Base-by-base conservation (phyloP, 2,797 vertebrate species). In the Sebastes hubbsi region DNA sequence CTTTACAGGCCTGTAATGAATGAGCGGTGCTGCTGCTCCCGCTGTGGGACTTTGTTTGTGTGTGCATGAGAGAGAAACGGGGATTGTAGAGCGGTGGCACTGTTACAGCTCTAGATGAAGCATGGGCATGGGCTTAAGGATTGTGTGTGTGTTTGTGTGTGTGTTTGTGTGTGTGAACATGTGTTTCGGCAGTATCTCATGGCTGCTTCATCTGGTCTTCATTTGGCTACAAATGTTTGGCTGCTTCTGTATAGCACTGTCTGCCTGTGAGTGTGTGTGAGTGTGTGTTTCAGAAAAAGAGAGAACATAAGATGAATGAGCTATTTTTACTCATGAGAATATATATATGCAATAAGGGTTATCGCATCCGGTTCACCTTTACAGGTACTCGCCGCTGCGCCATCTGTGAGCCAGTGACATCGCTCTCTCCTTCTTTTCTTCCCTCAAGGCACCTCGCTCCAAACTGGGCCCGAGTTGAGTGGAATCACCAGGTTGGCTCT, bases 191-290 rank as follows among this genome's bases (percentile, higher is more conserved):
- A 78, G 80, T 85, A 84, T 92, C 88, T 92, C 81, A 88, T 81
- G 59, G 81, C 84, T 72, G 63, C 75, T 88, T 94, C 93, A 94
- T 95, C 93, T 95, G 95, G 83, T 94, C 88, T 86, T 94, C 78
- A 93, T 95, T 94, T 92, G 81, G 68, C 38, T 82, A 86, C 88
- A 93, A 86, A 89, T 91, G 76, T 91, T 92, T 90, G 88, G 85
- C 89, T 87, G 93, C 92, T 93, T 88, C 88, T 89, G 90, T 89
- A 70, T 87, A 72, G 85, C 24, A 68, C 56, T 85, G 22, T 71
- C 63, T 83, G 75, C 22, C 18, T 84, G 52, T 65, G 55, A 79
- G 66, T 56, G 36, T 56, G 42, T 34, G 54, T 62, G 49, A 13
- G 22, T 36, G 72, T 72, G n/a, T 71, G 60, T 62, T 60, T 56